These are phyloP conservation scores for Strigamia transsilvanica DNA, from an alignment of 2,888 invertebrate genomes.

Conservation along the genomic window DNA sequence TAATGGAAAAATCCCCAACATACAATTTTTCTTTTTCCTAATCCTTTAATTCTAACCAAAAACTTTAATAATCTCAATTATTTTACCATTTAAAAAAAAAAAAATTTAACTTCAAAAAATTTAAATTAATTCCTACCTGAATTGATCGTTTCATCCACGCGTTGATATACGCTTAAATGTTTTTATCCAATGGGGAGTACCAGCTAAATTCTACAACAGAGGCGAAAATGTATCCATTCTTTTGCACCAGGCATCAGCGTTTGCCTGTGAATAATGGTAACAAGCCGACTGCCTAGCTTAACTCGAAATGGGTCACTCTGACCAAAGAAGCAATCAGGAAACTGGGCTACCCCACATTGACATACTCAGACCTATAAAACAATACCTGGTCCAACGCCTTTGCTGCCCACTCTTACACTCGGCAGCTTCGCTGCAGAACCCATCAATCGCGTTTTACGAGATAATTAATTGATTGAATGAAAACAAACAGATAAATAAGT, in stretches of 20 bases:
- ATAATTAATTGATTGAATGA: neutral
- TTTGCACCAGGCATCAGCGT: constrained; percentile 1
- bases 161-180: neutral
- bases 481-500: neutral
- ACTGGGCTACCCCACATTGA: constrained; percentile 52
- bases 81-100: neutral
- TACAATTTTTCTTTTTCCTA: neutral
- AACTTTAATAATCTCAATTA: neutral
- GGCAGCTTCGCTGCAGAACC: neutral
- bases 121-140: neutral
- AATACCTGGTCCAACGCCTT: constrained; percentile 48
- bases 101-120: neutral
- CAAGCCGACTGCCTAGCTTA: constrained; percentile 12
- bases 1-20: too few relatives aligned
- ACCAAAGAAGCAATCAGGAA: constrained; percentile 51
- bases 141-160: constrained; percentile 7
- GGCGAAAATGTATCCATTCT: neutral
- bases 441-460: neutral
- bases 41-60: neutral
- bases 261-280: constrained; percentile 10
- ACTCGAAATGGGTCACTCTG: constrained; percentile 51
- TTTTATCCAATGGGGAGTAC: too few relatives aligned
- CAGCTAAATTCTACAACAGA: too few relatives aligned
- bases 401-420: constrained; percentile 36
- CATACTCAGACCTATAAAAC: constrained; percentile 40